Evolutionary conservation across 2,797 vertebrate species (phyloP), one percentile per base, ranked within the genome.

Genomic region (Spheniscus humboldti): DNA sequence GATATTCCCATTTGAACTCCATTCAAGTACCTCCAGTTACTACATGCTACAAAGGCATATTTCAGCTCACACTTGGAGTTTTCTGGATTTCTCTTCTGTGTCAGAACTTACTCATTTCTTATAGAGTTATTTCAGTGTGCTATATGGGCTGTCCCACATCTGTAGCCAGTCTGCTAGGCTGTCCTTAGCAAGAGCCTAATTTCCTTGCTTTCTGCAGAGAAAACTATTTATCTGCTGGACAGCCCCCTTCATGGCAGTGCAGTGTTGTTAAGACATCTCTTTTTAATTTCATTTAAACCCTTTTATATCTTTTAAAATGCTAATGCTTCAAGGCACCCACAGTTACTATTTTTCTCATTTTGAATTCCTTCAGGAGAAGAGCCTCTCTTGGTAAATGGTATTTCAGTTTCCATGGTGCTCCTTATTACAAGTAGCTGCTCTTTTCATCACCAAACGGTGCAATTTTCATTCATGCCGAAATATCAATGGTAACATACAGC

Each of bases 321-420:
- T 89, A 94, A 96, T 84, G 37, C 41, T 90, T 86, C 56, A 50
- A 96, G 74, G 37, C 43, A 94, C 31, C 31, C 11, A 0, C 55
- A 28, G 76, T 52, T 75, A 77, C 60, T 18, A 31, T 91, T 90
- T 95, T 92, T 74, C n/a, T 94, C 19, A 4, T 92, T 94, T 86
- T 88, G 45, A 95, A 90, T 92, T 93, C 82, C 57, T 90, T 75
- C 91, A 93, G 75, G 77, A 86, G 45, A 76, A 10, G 3, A 60
- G 20, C 62, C 74, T 95, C 83, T 78, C 93, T 95, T 92, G 57
- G 77, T 95, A 96, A 96, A 93, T 88, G 53, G 86, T 91, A 96
- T 96, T 97, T 91, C 93, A 25, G 93, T 97, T 98, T 97, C 90
- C 84, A 96, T 94, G 96, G 96, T 80, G 94, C 93, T 97, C 90